Conservation (phyloP, 2,113 vertebrate genomes). For the Psittacula cyanocephala region DNA sequence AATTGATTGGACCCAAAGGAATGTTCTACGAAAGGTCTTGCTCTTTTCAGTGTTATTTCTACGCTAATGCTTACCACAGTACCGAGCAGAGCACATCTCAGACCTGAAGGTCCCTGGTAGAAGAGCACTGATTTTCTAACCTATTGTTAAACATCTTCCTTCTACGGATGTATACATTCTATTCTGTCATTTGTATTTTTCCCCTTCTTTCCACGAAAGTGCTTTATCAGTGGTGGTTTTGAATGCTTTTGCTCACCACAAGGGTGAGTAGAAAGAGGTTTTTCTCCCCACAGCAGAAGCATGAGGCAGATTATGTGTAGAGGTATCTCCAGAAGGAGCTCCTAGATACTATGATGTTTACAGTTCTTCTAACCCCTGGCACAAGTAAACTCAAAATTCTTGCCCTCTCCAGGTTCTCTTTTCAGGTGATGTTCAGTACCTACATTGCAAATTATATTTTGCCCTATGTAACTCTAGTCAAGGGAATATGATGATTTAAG, state of each 20-base stretch:
- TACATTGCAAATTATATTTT: background rate
- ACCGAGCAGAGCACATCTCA: background rate
- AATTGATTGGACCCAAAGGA: background rate
- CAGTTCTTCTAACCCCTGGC: background rate
- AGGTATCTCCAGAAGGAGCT: background rate
- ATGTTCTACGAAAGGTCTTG: background rate
- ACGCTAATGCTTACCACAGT: background rate
- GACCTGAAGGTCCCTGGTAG: background rate
- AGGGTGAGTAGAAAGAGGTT: background rate
- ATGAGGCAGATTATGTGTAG: fast-evolving
- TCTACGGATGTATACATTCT: fast-evolving
- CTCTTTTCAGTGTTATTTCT: background rate
- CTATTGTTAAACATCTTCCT: background rate
- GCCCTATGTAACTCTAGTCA: background rate
- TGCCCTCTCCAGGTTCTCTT: background rate
- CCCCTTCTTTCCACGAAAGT: background rate
- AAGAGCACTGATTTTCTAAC: background rate
- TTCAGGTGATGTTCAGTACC: background rate
- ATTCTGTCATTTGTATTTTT: background rate
- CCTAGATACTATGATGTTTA: background rate
- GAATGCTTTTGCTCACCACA: background rate
- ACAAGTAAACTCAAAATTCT: background rate
- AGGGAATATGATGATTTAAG: background rate
- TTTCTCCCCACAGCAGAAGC: background rate
- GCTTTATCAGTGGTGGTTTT: background rate